These are phyloP conservation scores for Eudorcas thomsonii DNA, from an alignment of 2,113 vertebrate genomes.

Conservation along the genomic window DNA sequence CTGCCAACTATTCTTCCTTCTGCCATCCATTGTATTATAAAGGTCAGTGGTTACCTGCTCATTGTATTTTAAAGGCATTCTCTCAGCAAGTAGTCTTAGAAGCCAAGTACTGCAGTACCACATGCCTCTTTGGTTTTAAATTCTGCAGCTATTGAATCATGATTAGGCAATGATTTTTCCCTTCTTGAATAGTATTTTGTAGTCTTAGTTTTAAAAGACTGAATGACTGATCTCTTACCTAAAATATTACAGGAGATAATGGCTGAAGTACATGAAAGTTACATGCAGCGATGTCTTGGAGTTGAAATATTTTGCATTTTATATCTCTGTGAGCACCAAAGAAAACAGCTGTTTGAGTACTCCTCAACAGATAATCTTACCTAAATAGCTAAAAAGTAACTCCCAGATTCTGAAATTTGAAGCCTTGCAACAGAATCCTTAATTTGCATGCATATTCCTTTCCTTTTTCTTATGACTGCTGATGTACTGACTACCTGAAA, in stretches of 20 bases:
- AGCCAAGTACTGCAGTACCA: conserved; percentile 67
- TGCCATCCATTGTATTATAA: conserved; percentile 70
- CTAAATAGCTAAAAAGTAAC: background rate
- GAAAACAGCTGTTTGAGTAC: background rate
- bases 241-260: conserved; percentile 9
- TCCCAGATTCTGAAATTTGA: conserved; percentile 17
- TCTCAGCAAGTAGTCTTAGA: conserved; percentile 72
- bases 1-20: conserved; percentile 28
- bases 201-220: conserved; percentile 30
- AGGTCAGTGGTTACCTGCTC: conserved; percentile 78
- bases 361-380: background rate
- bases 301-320: background rate
- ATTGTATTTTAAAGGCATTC: conserved; percentile 75
- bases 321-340: background rate
- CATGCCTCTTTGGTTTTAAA: conserved; percentile 60
- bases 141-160: conserved; percentile 56
- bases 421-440: background rate
- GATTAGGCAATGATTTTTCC: conserved; percentile 16
- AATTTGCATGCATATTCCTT: background rate
- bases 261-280: background rate
- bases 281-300: background rate
- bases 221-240: conserved; percentile 3
- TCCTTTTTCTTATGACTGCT: background rate
- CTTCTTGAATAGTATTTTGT: conserved; percentile 30
- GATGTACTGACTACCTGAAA: background rate